Conservation (phyloP, 1,140 invertebrate genomes). For the Sogatella furcifera region DNA sequence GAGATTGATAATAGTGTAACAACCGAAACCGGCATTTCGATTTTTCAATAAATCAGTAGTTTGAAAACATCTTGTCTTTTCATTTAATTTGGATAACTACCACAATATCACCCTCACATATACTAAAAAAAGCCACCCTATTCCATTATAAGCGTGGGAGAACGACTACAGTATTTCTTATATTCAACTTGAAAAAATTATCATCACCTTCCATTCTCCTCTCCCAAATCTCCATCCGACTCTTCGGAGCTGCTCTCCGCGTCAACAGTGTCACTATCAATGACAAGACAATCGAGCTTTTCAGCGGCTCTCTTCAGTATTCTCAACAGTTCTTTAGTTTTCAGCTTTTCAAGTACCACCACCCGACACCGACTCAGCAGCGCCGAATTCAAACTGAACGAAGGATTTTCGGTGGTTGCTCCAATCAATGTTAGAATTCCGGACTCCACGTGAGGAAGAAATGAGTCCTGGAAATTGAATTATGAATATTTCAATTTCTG, state of each 20-base stretch:
- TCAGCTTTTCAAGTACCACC: slow-evolving; percentile 62
- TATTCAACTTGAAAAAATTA: neutral
- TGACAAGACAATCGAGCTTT: neutral
- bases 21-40: too few species aligned
- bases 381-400: slow-evolving; percentile 70
- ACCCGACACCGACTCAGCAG: slow-evolving; percentile 66
- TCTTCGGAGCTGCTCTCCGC: neutral
- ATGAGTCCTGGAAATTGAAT: slow-evolving; percentile 46
- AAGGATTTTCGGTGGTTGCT: slow-evolving; percentile 83
- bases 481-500: neutral
- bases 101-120: too few species aligned
- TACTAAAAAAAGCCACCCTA: too few species aligned
- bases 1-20: too few species aligned
- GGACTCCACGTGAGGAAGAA: slow-evolving; percentile 68
- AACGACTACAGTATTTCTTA: too few species aligned
- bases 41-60: too few species aligned
- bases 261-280: slow-evolving; percentile 7
- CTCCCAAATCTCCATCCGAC: too few species aligned
- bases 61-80: too few species aligned
- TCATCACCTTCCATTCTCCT: too few species aligned
- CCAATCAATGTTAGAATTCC: slow-evolving; percentile 72
- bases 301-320: slow-evolving; percentile 51
- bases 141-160: too few species aligned
- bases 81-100: too few species aligned
- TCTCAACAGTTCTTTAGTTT: slow-evolving; percentile 40